Base-by-base conservation (phyloP, 2,113 vertebrate genomes). In the Typhlomys cinereus region DNA sequence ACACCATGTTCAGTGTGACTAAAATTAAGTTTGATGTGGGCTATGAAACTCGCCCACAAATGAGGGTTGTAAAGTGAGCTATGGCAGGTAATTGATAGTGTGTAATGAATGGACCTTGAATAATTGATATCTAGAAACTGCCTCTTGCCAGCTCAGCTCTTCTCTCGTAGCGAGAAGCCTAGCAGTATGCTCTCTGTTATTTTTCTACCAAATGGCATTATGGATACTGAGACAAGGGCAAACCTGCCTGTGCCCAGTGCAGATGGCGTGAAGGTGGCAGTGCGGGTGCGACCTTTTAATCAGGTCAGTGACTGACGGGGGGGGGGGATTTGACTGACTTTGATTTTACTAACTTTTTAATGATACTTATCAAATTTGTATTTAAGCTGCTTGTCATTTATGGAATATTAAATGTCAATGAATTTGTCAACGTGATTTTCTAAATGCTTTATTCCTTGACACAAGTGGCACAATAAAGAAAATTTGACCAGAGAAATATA, bases 251-350 rank as follows among this genome's bases (percentile, higher is more conserved):
- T 96, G 97, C 97, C 98, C 50, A 39, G 93, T 85, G 93, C 94
- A 61, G 98, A 98, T 97, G 97, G 98, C 36, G 98, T 99, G 91
- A 98, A 97, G 97, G 98, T 98, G 85, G 98, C 98, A 5, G 98
- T 98, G 52, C 93, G 98, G 31, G 98, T 99, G 84, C 97, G 98
- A 75, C 98, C 98, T 29, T 99, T 99, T 92, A 98, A 97, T 96
- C 98, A 99, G 98, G 98, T 99, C 92, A 98, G 57, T 41, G 2
- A 21, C 12, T 50, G 92, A 15, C 50, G 5, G 44, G 29, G 79
- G 81, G 78, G 57, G 59, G 20, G 71, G 79, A 73, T 80, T 62
- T 75, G 27, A 80, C 92, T 80, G 92, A 88, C 93, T 93, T 93
- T 80, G 80, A 74, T 92, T 91, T 96, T 96, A 87, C 69, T 91